Base-by-base conservation (phyloP, 2,888 invertebrate species). In the Eupithecia exiguata region DNA sequence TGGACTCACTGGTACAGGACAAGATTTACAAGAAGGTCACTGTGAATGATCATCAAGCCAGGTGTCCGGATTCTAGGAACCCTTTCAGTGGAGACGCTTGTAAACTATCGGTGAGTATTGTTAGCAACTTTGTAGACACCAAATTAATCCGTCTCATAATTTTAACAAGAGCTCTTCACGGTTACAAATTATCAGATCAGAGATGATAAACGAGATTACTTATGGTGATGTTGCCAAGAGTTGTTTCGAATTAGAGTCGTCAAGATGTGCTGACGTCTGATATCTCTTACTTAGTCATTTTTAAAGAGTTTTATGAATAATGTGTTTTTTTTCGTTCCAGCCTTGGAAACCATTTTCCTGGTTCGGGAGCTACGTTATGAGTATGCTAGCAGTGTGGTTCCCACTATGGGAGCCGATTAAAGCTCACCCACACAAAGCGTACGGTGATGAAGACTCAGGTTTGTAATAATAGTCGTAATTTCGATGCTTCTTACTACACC, bases 1-100 rank as follows among this genome's bases (percentile, higher is more conserved):
- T 98, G 98, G 98, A 98, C 90, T 98, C 98, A 0, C 91, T 98
- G 70, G 98, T 98, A 0, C 98, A 98, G 87, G 98, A 98, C 86
- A 96, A 97, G 78, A 98, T 98, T 84, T 98, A 98, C 90, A 97
- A 97, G 85, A 97, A 97, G 87, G 96, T 98, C 2, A 96, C 97
- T 0, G 97, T 98, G 0, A 97, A 97, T 81, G 98, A 98, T 87
- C 98, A 98, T 86, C 98, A 98, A 89, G 98, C 98, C 0, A 95
- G 97, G 61, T 98, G 98, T 85, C 96, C 96, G 0, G 96, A 96
- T 83, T 96, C 96, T 61, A 95, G 95, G 70, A 96, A 96, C 82
- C 96, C 96, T 65, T 96, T 95, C 80, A 96, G 96, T 81, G 96
- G 95, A 1, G 87, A 91, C 71, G 87, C 88, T 16, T 87, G 86